Evolutionary conservation across 35 echinoderm and acorn worm species (phyloP), one percentile per base, ranked within the genome.

Genomic region (Hemicentrotus pulcherrimus): DNA sequence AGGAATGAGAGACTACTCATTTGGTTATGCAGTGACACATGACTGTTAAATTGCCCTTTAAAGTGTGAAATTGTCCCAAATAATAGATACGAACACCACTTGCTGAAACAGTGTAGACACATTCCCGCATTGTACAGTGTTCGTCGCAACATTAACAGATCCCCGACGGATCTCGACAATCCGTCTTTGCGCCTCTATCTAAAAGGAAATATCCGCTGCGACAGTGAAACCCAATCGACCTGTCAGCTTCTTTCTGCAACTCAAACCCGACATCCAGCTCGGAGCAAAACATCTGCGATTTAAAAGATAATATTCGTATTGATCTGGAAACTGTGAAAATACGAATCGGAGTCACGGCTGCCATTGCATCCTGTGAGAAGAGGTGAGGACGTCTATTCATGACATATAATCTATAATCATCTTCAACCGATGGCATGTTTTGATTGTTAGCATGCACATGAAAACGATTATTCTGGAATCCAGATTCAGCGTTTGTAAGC

Each of bases 271-370:
- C 18, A 78, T 78, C 28, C 65, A 78, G 22, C 65, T 78, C 65
- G 65, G 65, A 78, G 65, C 65, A 8, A 78, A 78, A 78, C 65
- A 78, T 78, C 65, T 78, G 65, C 65, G 65, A 78, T 78, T 78
- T 78, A 78, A 78, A 78, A 78, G 65, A 78, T 78, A 78, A 78
- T 78, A 78, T 78, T 78, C 65, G 65, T 78, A 78, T 78, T 78
- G 65, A 78, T 78, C 65, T 28, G 65, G 24, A 78, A 78, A 78
- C 65, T 78, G 65, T 78, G 24, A 78, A 78, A 78, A 78, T 78
- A 78, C 65, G 65, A 28, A 28, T 78, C 22, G 65, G 65, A 78
- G 65, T 78, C 65, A 78, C 65, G 15, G 65, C 28, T 78, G 19
- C 22, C 65, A n/a, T 78, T 15, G 50, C 50, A 11, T 55, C 50